These are phyloP conservation scores for Holacanthella duospinosa DNA, from an alignment of 2,888 invertebrate genomes.

Conservation along the genomic window DNA sequence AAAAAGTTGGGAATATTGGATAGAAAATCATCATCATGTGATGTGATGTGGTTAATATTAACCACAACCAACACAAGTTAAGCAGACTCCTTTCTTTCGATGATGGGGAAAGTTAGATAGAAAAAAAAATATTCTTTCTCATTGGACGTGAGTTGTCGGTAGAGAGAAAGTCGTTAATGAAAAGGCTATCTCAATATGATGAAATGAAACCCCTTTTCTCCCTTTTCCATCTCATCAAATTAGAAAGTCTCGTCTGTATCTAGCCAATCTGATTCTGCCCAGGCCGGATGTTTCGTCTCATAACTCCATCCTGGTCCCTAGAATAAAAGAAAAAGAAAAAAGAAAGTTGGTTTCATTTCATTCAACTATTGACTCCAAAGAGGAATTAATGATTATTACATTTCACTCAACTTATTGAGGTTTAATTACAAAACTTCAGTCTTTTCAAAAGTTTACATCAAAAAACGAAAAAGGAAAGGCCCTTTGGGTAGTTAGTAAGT, in stretches of 20 bases:
- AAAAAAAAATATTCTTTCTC: not conserved
- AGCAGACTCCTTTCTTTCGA: no score
- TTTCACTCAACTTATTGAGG: not conserved
- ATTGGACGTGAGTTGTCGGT: not conserved
- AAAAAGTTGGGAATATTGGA: no score
- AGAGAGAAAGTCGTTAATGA: not conserved
- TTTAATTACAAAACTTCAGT: not conserved
- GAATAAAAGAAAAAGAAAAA: conserved; percentile 39
- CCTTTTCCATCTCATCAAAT: conserved; percentile 1
- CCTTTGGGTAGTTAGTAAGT: not conserved
- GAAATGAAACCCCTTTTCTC: not conserved
- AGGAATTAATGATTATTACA: not conserved
- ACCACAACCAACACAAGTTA: no score
- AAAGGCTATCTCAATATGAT: not conserved
- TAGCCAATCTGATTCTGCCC: conserved; percentile 79
- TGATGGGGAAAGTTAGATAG: no score
- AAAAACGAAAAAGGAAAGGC: not conserved
- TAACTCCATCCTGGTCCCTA: conserved; percentile 92
- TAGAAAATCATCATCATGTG: no score
- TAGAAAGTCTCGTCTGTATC: conserved; percentile 46
- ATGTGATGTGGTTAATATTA: no score
- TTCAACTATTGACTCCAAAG: not conserved
- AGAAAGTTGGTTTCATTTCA: not conserved
- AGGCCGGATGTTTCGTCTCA: conserved; percentile 64
- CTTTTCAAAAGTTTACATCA: not conserved